These are phyloP conservation scores for Dendrolimus kikuchii DNA, from an alignment of 1,140 invertebrate species.

Conservation along the genomic window DNA sequence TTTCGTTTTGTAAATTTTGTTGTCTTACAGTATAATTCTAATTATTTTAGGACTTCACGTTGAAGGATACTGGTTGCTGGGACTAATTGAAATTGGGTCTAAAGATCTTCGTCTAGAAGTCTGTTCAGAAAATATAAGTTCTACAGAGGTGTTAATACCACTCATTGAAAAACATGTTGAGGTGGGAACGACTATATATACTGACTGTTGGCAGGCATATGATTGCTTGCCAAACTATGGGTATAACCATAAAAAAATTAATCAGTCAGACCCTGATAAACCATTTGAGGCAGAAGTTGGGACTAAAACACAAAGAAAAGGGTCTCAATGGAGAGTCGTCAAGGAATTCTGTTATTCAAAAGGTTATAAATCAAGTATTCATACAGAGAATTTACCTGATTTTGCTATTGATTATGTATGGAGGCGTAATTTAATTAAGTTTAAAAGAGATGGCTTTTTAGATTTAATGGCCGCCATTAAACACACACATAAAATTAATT, in stretches of 20 bases:
- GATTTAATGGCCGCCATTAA: too few species aligned
- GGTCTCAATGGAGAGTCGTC: slow-evolving; percentile 9
- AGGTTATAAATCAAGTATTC: not conserved
- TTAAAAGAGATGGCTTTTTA: too few species aligned
- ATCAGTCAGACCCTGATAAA: slow-evolving; percentile 12
- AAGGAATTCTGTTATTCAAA: slow-evolving; percentile 7
- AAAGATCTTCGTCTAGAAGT: slow-evolving; percentile 15
- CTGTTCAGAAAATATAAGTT: slow-evolving; percentile 13
- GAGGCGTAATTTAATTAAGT: not conserved
- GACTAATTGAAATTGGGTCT: slow-evolving; percentile 12
- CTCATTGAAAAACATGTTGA: slow-evolving; percentile 16
- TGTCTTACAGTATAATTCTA: too few species aligned
- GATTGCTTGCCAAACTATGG: slow-evolving; percentile 11
- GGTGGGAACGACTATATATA: not conserved
- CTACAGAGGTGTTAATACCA: slow-evolving; percentile 9
- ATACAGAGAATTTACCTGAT: not conserved
- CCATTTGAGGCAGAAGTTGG: slow-evolving; percentile 14
- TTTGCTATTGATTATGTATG: slow-evolving; percentile 1
- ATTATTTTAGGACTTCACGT: slow-evolving; percentile 6
- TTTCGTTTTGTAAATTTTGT: too few species aligned
- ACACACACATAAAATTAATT: too few species aligned
- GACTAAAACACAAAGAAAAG: slow-evolving; percentile 14
- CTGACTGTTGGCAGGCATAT: slow-evolving; percentile 10
- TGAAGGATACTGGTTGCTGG: slow-evolving; percentile 14
- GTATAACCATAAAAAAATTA: slow-evolving; percentile 12